Base-by-base conservation (phyloP, 1,140 invertebrate species). In the Geopemphigus sp. region DNA sequence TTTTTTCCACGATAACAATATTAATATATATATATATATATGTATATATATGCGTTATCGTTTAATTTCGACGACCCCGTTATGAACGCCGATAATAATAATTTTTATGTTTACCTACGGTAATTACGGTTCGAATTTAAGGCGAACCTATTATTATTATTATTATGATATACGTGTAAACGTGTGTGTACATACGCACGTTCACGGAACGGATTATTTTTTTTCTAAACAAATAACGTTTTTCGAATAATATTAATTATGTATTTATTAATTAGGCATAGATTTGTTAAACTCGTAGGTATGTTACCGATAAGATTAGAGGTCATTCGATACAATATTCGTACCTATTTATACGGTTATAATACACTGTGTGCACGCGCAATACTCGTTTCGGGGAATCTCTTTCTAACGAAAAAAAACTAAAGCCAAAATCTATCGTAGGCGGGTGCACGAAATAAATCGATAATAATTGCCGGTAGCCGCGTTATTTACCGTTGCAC, bases 41-140 rank as follows among this genome's bases (percentile, higher is more conserved):
- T n/a, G n/a, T n/a, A n/a, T n/a, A n/a, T n/a, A n/a, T n/a, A n/a
- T n/a, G n/a, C 17, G 50, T 72, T 70, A 54, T 53, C 24, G 29
- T 53, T 72, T 72, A 72, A 72, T 72, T 72, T 72, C 68, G 50
- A 72, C 54, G 68, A 72, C 47, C 68, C 68, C 17, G 68, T 70
- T 50, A 26, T 50, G 50, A 53, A 70, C 26, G 17, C 29, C 17
- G 68, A 53, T 54, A n/a, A 54, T 17, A 29, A 63, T 54, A 5
- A 72, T 72, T 72, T 72, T 29, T 19, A 53, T 72, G 47, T 72
- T 53, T 53, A 72, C 47, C 24, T 72, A 72, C 24, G 22, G 47
- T 19, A 50, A 70, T 70, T 70, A 70, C n/a, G 6, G 32, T 4
- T 8, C 32, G 32, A 39, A 39, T 39, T 39, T 39, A 39, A 39